Conservation (phyloP, 2,888 invertebrate species). For the Amblyteles armatorius region DNA sequence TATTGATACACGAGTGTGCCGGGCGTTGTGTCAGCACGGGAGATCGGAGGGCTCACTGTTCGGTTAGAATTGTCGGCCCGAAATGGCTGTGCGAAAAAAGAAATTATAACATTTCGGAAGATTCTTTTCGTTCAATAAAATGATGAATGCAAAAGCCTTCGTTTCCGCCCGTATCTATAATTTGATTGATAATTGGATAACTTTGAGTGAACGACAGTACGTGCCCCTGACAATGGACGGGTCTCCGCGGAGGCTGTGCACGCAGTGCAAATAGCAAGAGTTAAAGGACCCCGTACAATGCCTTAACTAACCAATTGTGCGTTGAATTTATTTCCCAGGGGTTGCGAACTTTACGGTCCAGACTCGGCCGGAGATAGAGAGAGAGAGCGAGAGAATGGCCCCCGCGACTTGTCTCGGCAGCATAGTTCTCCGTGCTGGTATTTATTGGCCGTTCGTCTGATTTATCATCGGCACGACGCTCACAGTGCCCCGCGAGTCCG, state of each 20-base stretch:
- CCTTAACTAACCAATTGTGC: conserved; percentile 78
- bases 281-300: conserved; percentile 55
- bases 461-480: conserved; percentile 74
- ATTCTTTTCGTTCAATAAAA: not conserved
- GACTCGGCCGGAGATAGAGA: conserved; percentile 42
- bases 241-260: not conserved
- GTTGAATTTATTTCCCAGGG: conserved; percentile 75
- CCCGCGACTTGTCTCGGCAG: conserved; percentile 56
- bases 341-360: conserved; percentile 68
- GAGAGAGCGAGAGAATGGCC: conserved; percentile 24
- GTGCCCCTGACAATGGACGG: conserved; percentile 16
- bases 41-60: not conserved
- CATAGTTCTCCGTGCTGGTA: conserved; percentile 72
- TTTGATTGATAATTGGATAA: conserved; percentile 32
- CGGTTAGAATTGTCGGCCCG: no score
- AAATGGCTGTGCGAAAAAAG: not conserved
- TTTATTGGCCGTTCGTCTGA: conserved; percentile 78
- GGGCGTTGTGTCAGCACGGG: not conserved
- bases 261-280: conserved; percentile 32
- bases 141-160: not conserved
- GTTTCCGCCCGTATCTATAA: not conserved
- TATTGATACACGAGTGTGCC: conserved; percentile 21
- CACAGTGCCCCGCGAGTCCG: conserved; percentile 42
- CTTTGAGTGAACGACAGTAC: conserved; percentile 3
- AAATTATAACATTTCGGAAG: not conserved